Evolutionary conservation across 2,888 invertebrate species (phyloP).

Genomic region (Bombylius discolor): DNA sequence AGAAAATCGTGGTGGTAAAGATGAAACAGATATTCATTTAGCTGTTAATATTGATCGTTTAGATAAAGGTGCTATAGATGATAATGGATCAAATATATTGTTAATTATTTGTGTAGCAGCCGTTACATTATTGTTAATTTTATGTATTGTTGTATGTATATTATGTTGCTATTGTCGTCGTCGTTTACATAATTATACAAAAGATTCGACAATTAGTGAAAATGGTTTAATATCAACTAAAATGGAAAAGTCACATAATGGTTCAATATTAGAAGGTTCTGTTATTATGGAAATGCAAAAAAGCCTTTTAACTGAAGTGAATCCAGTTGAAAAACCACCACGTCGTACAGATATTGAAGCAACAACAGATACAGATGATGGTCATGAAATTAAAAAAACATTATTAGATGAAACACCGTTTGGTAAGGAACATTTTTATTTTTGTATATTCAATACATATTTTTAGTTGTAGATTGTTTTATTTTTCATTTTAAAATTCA

Average conservation of each 20-base stretch:
- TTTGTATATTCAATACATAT: too few species aligned
- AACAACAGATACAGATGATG: slow-evolving; percentile 64
- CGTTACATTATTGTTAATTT: slow-evolving; percentile 42
- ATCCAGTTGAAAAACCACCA: slow-evolving; percentile 73
- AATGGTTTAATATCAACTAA: slow-evolving; percentile 33
- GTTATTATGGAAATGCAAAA: slow-evolving; percentile 75
- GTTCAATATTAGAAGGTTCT: slow-evolving; percentile 60
- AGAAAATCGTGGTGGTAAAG: slow-evolving; percentile 66
- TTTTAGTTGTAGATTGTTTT: too few species aligned
- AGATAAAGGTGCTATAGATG: slow-evolving; percentile 34
- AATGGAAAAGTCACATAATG: slow-evolving; percentile 46
- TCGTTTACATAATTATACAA: slow-evolving; percentile 43
- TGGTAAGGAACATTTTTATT: slow-evolving; percentile 41
- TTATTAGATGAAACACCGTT: slow-evolving; percentile 69
- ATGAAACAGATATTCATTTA: slow-evolving; percentile 60
- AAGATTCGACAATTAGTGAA: slow-evolving; percentile 34
- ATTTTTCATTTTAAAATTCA: too few species aligned
- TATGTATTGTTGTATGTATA: slow-evolving; percentile 41
- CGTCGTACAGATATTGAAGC: slow-evolving; percentile 61
- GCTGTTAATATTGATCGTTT: slow-evolving; percentile 35
- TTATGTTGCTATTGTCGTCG: slow-evolving; percentile 41
- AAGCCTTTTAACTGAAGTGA: slow-evolving; percentile 68
- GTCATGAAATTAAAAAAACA: slow-evolving; percentile 69
- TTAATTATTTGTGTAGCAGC: slow-evolving; percentile 40
- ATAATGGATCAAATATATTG: slow-evolving; percentile 35